Evolutionary conservation across 2,888 invertebrate species (phyloP).

Genomic region (Brenthis ino): DNA sequence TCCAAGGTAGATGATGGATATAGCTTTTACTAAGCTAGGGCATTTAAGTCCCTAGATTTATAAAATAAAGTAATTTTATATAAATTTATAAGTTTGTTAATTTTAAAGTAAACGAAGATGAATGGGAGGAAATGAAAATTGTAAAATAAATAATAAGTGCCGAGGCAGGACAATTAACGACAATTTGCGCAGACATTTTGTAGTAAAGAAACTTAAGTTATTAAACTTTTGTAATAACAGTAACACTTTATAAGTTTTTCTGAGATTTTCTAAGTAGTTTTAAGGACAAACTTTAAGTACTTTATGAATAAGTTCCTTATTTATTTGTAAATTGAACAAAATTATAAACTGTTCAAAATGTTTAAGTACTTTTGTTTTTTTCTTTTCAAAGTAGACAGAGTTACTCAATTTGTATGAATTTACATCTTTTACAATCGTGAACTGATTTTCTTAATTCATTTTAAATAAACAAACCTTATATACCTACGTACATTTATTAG

Average conservation of each 20-base stretch:
- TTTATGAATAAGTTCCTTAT: not conserved
- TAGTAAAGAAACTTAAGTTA: conserved; percentile 8
- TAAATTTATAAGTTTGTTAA: not conserved
- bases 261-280: not conserved
- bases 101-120: not conserved
- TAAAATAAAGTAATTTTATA: too few species aligned
- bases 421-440: too few species aligned
- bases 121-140: not conserved
- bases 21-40: too few species aligned
- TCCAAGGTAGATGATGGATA: too few species aligned
- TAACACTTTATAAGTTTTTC: not conserved
- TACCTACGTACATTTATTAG: too few species aligned
- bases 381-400: too few species aligned
- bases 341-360: too few species aligned
- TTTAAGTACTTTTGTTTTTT: too few species aligned
- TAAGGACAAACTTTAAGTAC: not conserved
- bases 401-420: too few species aligned
- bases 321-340: not conserved
- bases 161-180: conserved; percentile 7
- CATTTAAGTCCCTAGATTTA: too few species aligned
- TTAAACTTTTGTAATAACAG: conserved; percentile 13
- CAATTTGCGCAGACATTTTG: conserved; percentile 4
- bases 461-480: too few species aligned
- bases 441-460: too few species aligned
- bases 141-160: not conserved